phyloP scores from a whole-genome alignment of 1,140 invertebrate genomes.

The Drosophila nasuta region DNA sequence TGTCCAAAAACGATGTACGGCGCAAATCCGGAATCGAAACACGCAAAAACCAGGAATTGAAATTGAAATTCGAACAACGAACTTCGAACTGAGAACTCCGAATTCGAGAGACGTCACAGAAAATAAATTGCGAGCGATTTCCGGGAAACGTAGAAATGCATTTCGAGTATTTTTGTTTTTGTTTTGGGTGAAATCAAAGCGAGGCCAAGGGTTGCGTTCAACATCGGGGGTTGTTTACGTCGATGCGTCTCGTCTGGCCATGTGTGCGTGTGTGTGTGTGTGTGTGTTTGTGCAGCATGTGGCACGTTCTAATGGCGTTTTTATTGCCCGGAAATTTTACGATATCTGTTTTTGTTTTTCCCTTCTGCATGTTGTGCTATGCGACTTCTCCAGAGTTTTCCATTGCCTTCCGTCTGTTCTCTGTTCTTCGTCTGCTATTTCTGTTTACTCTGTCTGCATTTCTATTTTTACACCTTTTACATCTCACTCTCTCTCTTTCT shows the following conservation, averaged over 20 bases:
- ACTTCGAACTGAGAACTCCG: background rate
- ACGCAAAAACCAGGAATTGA: constrained; percentile 2
- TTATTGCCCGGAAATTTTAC: constrained; percentile 58
- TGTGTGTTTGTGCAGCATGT: constrained; percentile 52
- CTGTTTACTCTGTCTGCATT: constrained; percentile 41
- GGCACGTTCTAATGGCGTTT: constrained; percentile 57
- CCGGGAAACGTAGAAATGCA: constrained; percentile 44
- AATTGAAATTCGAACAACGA: constrained; percentile 8
- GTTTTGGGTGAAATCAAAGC: background rate
- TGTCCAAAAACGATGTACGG: background rate
- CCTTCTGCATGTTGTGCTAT: constrained; percentile 12
- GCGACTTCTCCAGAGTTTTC: constrained; percentile 49
- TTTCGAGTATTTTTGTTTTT: constrained; percentile 1
- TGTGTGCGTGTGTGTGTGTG: background rate
- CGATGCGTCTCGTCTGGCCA: no score
- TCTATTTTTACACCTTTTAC: constrained; percentile 15
- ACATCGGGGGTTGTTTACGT: constrained; percentile 58
- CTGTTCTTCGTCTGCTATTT: constrained; percentile 19
- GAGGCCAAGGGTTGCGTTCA: background rate
- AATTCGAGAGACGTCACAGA: constrained; percentile 29
- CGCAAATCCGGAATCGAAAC: constrained; percentile 12
- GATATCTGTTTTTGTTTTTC: constrained; percentile 7
- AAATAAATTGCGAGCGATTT: constrained; percentile 22
- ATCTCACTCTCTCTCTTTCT: background rate
- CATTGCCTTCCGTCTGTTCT: background rate